Percentiles rank a stretch among this genome's conserved stretches.
These are phyloP conservation scores for Bufotes viridis DNA, from an alignment of 2,797 vertebrate species.

Conservation along the genomic window DNA sequence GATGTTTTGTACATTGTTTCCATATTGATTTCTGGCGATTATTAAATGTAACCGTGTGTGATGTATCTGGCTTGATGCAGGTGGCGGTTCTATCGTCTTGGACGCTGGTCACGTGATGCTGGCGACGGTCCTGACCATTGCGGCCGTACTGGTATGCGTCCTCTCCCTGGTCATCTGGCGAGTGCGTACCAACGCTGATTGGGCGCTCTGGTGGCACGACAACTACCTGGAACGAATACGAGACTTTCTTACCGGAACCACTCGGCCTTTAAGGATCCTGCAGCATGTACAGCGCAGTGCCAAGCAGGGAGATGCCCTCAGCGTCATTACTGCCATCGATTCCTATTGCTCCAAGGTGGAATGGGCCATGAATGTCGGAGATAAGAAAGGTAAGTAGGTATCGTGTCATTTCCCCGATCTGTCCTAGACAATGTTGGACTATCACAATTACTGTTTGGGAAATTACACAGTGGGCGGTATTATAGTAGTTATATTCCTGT, in stretches of 20 bases:
- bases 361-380: constrained; percentile 82
- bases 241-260: constrained; percentile 72
- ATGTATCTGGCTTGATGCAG: not conserved
- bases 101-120: constrained; percentile 60
- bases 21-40: too few relatives aligned
- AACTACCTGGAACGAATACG: constrained; percentile 70
- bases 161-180: constrained; percentile 69
- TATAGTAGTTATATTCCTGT: not conserved
- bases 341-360: constrained; percentile 74
- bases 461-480: too few relatives aligned
- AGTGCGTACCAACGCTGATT: constrained; percentile 71
- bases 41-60: too few relatives aligned
- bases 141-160: constrained; percentile 68
- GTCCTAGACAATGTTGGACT: not conserved
- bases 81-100: not conserved
- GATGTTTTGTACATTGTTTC: too few relatives aligned
- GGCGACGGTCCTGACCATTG: constrained; percentile 64
- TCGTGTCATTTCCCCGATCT: not conserved
- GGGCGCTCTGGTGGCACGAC: constrained; percentile 76
- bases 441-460: not conserved
- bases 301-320: constrained; percentile 74
- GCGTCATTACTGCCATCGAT: constrained; percentile 75
- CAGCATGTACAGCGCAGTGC: constrained; percentile 73
- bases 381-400: constrained; percentile 75
- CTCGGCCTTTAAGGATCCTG: constrained; percentile 75